Evolutionary conservation across 2,797 vertebrate genomes (phyloP).

Genomic region (Argentina silus): DNA sequence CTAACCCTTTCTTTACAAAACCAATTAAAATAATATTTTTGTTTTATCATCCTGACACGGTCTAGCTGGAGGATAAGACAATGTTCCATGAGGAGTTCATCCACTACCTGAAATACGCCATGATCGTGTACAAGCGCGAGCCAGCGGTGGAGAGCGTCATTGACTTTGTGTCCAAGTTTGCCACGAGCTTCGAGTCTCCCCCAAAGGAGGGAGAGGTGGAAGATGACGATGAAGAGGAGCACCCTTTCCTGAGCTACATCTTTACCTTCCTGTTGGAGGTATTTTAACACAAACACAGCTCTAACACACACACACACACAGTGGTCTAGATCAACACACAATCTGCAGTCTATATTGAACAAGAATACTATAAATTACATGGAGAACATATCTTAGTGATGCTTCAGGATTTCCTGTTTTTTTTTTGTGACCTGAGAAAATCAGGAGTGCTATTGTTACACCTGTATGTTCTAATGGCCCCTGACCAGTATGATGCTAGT

Average conservation of each 20-base stretch:
- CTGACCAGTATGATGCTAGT: too few species aligned
- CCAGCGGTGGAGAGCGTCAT: slow-evolving; percentile 88
- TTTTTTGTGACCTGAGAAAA: too few species aligned
- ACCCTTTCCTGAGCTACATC: slow-evolving; percentile 85
- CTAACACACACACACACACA: neutral
- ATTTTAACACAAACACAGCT: slow-evolving; percentile 29
- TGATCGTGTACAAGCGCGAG: slow-evolving; percentile 92
- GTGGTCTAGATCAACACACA: too few species aligned
- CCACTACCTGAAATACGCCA: slow-evolving; percentile 87
- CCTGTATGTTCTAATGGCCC: too few species aligned
- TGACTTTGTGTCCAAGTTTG: slow-evolving; percentile 89
- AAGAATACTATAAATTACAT: too few species aligned
- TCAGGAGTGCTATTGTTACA: too few species aligned
- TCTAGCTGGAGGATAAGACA: slow-evolving; percentile 84
- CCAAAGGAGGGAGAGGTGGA: slow-evolving; percentile 56
- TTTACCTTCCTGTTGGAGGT: slow-evolving; percentile 94
- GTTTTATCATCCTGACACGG: slow-evolving; percentile 12
- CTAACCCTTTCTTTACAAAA: too few species aligned
- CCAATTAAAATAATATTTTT: too few species aligned
- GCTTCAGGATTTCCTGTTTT: neutral
- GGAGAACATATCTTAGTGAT: too few species aligned
- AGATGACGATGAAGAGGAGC: slow-evolving; percentile 68
- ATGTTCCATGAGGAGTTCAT: slow-evolving; percentile 89
- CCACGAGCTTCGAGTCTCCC: slow-evolving; percentile 82
- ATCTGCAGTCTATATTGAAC: too few species aligned